Base-by-base conservation (phyloP, 1,140 invertebrate species). In the Penaeus chinensis region DNA sequence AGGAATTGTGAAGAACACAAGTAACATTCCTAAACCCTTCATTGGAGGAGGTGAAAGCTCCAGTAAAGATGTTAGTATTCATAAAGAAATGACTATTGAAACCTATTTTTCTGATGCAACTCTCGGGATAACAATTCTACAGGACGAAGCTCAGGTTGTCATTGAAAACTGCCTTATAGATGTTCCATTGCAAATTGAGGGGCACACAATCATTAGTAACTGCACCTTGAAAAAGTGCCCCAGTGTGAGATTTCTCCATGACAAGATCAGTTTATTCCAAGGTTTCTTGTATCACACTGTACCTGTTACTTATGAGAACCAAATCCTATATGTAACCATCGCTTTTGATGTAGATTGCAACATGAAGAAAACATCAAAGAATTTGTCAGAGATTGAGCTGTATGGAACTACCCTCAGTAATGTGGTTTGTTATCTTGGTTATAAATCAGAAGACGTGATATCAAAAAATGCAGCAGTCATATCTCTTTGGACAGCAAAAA, bases 201-300 rank as follows among this genome's bases (percentile, higher is more conserved):
- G 85, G 22, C 32, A 87, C 61, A 27, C 83, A 27, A 85, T 90
- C n/a, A 37, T 90, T n/a, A 90, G 87, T 62, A 89, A 88, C 77
- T 90, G 89, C 74, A 63, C 47, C 19, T 66, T 89, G 24, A 37
- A 82, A 32, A 24, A 69, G 54, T 85, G 87, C 27, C 37, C 77
- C 16, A 60, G 18, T 20, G 47, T 89, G n/a, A 42, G 47, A 37
- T 83, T 79, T 42, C 60, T 82, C 22, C 47, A 81, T 24, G 22
- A 71, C 2, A 37, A 16, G 7, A 4, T 86, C 19, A 76, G 54
- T 42, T 42, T 85, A 11, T 80, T 83, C 82, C 77, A 77, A 22
- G 85, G 65, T 47, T 47, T 89, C 60, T 42, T 85, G 19, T 87
- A 87, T 60, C 89, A 90, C 60, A 90, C 89, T 27, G 87, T 90